phyloP scores from a whole-genome alignment of 2,113 vertebrate genomes.

The Eleginops maclovinus region DNA sequence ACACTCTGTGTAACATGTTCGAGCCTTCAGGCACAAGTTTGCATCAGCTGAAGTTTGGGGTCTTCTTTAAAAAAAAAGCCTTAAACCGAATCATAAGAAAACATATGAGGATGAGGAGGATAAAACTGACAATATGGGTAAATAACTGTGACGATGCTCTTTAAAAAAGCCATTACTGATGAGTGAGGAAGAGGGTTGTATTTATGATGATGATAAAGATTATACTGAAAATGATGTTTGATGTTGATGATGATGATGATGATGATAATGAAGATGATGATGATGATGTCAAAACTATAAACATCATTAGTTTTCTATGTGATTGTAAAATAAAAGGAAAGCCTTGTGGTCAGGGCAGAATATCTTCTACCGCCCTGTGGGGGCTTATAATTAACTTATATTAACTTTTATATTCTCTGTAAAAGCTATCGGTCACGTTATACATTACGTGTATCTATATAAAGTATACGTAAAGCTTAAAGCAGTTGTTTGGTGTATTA shows the following conservation, averaged over 20 bases:
- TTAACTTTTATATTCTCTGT: constrained; percentile 84
- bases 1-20: constrained; percentile 74
- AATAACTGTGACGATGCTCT: constrained; percentile 59
- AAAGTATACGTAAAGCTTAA: constrained; percentile 77
- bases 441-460: constrained; percentile 80
- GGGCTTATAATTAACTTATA: constrained; percentile 67
- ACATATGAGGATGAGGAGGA: constrained; percentile 30
- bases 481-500: constrained; percentile 19
- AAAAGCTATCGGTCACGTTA: constrained; percentile 81
- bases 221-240: constrained; percentile 53
- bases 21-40: constrained; percentile 59
- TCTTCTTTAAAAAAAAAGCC: constrained; percentile 75
- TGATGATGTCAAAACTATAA: constrained; percentile 69
- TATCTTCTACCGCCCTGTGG: constrained; percentile 75
- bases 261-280: constrained; percentile 50
- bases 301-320: constrained; percentile 82
- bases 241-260: constrained; percentile 43
- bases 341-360: constrained; percentile 72
- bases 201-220: constrained; percentile 51
- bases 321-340: constrained; percentile 80
- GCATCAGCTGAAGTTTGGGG: constrained; percentile 71
- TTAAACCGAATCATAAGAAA: constrained; percentile 72
- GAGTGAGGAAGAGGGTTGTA: constrained; percentile 50
- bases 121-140: constrained; percentile 42
- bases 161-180: constrained; percentile 70